Conservation (phyloP, 2,797 vertebrate genomes). For the Cynopterus sphinx region DNA sequence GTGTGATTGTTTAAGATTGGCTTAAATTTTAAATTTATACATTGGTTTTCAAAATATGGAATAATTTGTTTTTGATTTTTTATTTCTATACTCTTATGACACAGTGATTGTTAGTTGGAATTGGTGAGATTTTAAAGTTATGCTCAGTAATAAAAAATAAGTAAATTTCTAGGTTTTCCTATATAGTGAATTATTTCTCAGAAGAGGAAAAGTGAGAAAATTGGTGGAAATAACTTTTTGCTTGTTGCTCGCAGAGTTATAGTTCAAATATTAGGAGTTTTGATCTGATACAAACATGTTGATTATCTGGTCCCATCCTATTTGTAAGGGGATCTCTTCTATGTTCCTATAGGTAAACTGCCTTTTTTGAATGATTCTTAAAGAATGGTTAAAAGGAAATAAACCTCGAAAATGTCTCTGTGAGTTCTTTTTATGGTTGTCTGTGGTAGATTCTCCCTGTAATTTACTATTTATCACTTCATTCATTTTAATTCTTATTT, state of each 20-base stretch:
- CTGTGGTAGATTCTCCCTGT: not conserved
- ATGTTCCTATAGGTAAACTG: not conserved
- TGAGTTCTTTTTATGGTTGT: not conserved
- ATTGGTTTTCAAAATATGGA: constrained; percentile 43
- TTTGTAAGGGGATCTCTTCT: constrained; percentile 22
- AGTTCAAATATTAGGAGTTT: constrained; percentile 13
- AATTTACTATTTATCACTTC: constrained; percentile 45
- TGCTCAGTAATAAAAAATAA: constrained; percentile 39
- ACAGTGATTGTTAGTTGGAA: constrained; percentile 41
- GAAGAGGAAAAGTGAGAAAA: constrained; percentile 37
- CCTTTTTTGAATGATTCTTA: constrained; percentile 42
- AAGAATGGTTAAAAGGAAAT: constrained; percentile 39
- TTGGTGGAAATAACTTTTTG: constrained; percentile 56
- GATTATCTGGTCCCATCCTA: not conserved
- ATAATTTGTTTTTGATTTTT: constrained; percentile 50
- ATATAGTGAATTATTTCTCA: constrained; percentile 37
- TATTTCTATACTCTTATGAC: not conserved
- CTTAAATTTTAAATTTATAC: constrained; percentile 47
- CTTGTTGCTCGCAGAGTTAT: not conserved
- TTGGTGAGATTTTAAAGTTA: constrained; percentile 57
- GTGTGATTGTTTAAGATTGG: constrained; percentile 48
- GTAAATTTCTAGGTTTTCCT: constrained; percentile 44
- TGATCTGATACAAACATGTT: not conserved
- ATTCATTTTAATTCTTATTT: constrained; percentile 53
- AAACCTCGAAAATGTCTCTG: not conserved